Base-by-base conservation (phyloP, 2,888 invertebrate species). In the Neelides folsomi region DNA sequence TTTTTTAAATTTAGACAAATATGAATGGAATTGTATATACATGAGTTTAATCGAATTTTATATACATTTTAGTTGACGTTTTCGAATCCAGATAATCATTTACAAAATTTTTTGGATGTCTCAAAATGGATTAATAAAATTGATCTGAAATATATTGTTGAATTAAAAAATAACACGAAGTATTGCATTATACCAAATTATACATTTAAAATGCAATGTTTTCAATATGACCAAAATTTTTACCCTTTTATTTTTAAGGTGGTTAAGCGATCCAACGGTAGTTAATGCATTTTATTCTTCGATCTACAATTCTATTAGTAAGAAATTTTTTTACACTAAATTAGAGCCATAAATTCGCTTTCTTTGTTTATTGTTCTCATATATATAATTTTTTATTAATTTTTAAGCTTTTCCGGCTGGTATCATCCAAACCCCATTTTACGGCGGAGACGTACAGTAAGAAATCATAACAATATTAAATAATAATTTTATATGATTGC, bases 251-350 rank as follows among this genome's bases (percentile, higher is more conserved):
- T 13, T 35, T 48, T 52, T n/a, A 13, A 63, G 61, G 42, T 63
- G 63, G 63, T 56, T 55, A 43, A 58, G 55, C 2, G 60, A 63
- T 18, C 86, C 87, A 2, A 86, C 87, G 3, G 78, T 86, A 54
- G 86, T 88, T 51, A 87, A 88, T 68, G 87, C 87, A 2, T 88
- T 82, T 73, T 88, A 87, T 68, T 85, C 84, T 1, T 80, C 86
- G 0, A 78, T 85, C 47, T 86, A 86, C 71, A 88, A 88, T 70
- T 85, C 85, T 67, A 87, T 88, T 59, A 85, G 86, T 86, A 75
- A 79, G 83, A 79, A 49, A 56, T n/a, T n/a, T n/a, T 49, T 43
- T 45, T 10, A 47, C 18, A 15, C 20, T 19, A 15, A 5, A 39
- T 13, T 20, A 12, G 8, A 44, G 15, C 13, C 34, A 45, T 49